Conservation (phyloP, 2,113 vertebrate species). For the Entelurus aequoreus region DNA sequence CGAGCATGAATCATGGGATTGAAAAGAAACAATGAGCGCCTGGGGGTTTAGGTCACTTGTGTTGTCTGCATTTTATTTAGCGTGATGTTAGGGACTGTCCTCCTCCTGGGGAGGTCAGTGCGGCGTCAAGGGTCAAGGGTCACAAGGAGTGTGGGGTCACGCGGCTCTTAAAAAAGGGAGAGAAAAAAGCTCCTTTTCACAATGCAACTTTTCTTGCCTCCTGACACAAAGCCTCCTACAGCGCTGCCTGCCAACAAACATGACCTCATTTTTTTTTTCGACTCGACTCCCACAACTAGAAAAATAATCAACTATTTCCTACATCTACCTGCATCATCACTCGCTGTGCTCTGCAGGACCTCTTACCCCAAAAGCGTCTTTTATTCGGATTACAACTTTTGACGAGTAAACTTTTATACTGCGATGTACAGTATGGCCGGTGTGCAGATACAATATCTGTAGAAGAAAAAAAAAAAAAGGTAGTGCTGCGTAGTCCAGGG, state of each 20-base stretch:
- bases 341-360: conserved; percentile 44
- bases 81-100: too few relatives aligned
- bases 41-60: conserved; percentile 48
- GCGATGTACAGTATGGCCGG: conserved; percentile 49
- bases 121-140: conserved; percentile 36
- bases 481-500: too few relatives aligned
- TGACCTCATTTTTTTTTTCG: conserved; percentile 49
- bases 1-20: conserved; percentile 50
- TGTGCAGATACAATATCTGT: conserved; percentile 1
- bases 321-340: conserved; percentile 52
- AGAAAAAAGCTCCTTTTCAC: conserved; percentile 29
- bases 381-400: background rate
- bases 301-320: conserved; percentile 37
- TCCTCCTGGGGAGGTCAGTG: too few relatives aligned
- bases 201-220: conserved; percentile 48
- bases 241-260: conserved; percentile 44
- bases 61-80: too few relatives aligned
- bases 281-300: conserved; percentile 33
- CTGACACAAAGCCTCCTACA: conserved; percentile 60
- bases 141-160: conserved; percentile 42
- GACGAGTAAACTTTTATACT: conserved; percentile 40
- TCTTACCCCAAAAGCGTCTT: conserved; percentile 21
- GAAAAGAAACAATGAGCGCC: conserved; percentile 40
- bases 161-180: conserved; percentile 11
- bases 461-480: too few relatives aligned